Base-by-base conservation (phyloP, 1,140 invertebrate genomes). In the Gonioctena quinquepunctata region DNA sequence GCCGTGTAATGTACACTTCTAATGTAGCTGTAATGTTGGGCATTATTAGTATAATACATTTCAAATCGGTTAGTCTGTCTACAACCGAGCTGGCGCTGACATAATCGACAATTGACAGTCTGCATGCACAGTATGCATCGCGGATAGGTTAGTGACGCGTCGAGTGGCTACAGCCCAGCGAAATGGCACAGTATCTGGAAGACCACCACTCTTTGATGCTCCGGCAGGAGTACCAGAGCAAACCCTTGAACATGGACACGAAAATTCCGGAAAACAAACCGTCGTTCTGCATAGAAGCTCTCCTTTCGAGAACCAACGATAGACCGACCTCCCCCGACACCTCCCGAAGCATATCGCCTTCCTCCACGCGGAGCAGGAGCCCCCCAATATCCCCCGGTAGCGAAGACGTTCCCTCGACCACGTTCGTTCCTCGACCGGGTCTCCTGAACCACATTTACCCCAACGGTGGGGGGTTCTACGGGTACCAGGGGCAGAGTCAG, bases 281-380 rank as follows among this genome's bases (percentile, higher is more conserved):
- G 6, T 90, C 89, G 0, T 91, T 91, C 75, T 90, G 89, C 75
- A 91, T 91, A 62, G 90, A 91, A 59, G 89, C 89, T 0, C 78
- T 91, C n/a, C 75, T 91, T 11, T 89, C 82, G 23, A 66, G 80
- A 21, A 73, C 61, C 56, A 66, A 78, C 8, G 77, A 79, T 7
- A 63, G 79, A 21, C 68, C 77, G n/a, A 66, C 71, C 8, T 76
- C 75, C 63, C 81, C 81, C 18, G 80, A 78, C 25, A 79, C 77
- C 19, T 80, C 80, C 1, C 68, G 80, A 49, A 82, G 80, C 62
- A 77, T 77, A 13, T 81, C 80, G 11, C 80, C 80, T 26, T 76
- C 76, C 18, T 82, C 81, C 2, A 79, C 80, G 4, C 72, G 81
- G 25, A 80, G 79, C 69, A 76, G 75, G 42, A 83, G 85, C 75